Evolutionary conservation across 2,113 vertebrate species (phyloP).

Genomic region (Amblyornis subalaris): DNA sequence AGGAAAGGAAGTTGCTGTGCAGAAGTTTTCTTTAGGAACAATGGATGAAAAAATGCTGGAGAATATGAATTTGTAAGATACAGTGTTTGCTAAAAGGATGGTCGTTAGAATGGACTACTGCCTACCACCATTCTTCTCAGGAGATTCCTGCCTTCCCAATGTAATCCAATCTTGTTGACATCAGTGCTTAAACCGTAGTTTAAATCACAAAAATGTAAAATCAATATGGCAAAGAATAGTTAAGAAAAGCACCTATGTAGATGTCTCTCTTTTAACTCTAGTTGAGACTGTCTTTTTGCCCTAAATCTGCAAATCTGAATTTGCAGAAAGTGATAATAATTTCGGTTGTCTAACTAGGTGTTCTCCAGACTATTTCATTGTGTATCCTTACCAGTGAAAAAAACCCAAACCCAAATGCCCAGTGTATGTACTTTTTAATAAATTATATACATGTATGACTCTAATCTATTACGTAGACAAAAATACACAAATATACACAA

Average conservation of each 20-base stretch:
- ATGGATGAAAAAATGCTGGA: neutral
- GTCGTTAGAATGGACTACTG: neutral
- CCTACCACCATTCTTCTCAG: neutral
- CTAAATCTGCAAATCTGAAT: neutral
- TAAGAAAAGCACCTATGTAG: neutral
- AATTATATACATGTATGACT: neutral
- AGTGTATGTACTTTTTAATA: neutral
- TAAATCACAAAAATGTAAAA: neutral
- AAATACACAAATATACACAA: neutral
- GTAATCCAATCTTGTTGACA: neutral
- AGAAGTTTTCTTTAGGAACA: neutral
- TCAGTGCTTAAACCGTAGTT: neutral
- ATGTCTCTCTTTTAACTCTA: neutral
- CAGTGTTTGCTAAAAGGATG: neutral
- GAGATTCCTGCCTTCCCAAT: rapidly evolving
- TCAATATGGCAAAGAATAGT: neutral
- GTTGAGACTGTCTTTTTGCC: neutral
- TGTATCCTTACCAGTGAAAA: neutral
- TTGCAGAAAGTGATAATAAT: neutral
- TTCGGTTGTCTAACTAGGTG: neutral
- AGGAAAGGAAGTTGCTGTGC: neutral
- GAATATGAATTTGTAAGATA: neutral
- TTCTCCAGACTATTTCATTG: neutral
- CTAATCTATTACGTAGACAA: rapidly evolving
- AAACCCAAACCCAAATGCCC: neutral